Evolutionary conservation across 1,140 invertebrate species (phyloP).

Genomic region (Euura saliciscinereae): DNA sequence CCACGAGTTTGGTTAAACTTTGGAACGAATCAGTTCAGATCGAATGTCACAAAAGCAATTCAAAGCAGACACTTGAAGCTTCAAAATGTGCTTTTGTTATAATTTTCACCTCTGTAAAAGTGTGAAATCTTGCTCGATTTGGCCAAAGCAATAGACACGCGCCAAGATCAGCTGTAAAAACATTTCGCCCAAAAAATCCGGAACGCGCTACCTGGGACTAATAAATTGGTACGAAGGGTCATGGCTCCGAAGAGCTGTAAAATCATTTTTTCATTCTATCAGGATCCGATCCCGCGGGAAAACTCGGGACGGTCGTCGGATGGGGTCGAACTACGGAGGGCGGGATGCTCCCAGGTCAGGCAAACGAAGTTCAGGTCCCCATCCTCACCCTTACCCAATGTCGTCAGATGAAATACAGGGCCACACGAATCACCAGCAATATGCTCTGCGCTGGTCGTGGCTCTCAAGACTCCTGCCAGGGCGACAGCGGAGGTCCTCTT

Average conservation of each 20-base stretch:
- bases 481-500: slow-evolving; percentile 83
- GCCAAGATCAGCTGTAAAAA: too few relatives aligned
- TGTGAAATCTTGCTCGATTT: too few relatives aligned
- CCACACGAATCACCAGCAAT: slow-evolving; percentile 78
- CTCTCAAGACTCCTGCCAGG: slow-evolving; percentile 82
- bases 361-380: slow-evolving; percentile 85
- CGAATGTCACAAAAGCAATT: too few relatives aligned
- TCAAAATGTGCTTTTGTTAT: too few relatives aligned
- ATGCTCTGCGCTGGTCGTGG: slow-evolving; percentile 82
- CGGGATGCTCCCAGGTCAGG: slow-evolving; percentile 76
- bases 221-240: too few relatives aligned
- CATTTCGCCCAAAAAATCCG: too few relatives aligned
- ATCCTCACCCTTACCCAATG: slow-evolving; percentile 81
- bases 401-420: slow-evolving; percentile 79
- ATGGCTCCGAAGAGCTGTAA: background rate
- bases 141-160: too few relatives aligned
- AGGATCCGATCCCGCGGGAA: slow-evolving; percentile 75
- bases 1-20: too few relatives aligned
- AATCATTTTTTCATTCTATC: slow-evolving; percentile 25
- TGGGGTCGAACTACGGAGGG: slow-evolving; percentile 85
- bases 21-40: too few relatives aligned
- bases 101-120: too few relatives aligned
- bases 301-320: slow-evolving; percentile 76
- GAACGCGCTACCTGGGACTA: too few relatives aligned
- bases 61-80: too few relatives aligned